These are phyloP conservation scores for Rhinichthys osculus DNA, from an alignment of 2,797 vertebrate genomes.

Conservation along the genomic window DNA sequence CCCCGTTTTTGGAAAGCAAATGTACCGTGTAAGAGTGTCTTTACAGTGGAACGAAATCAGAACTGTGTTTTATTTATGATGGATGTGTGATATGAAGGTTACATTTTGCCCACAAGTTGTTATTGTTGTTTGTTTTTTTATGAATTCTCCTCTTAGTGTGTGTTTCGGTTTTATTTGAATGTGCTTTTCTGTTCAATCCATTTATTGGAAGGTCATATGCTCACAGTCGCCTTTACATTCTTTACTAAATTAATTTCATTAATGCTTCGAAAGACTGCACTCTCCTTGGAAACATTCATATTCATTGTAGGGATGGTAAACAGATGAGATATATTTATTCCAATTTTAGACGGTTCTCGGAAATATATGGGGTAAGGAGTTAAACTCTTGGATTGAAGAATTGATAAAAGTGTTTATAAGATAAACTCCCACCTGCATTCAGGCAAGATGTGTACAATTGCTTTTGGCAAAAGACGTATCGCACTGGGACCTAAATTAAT, in stretches of 20 bases:
- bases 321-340: conserved; percentile 22
- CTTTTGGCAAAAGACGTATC: conserved; percentile 1
- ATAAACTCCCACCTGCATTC: conserved; percentile 7
- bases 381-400: background rate
- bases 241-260: conserved; percentile 4
- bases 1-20: conserved; percentile 9
- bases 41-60: conserved; percentile 37
- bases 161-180: conserved; percentile 7
- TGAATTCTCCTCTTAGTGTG: conserved; percentile 31
- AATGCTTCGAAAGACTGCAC: conserved; percentile 2
- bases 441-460: background rate
- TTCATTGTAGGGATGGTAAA: conserved; percentile 7
- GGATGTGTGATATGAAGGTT: conserved; percentile 50
- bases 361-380: conserved; percentile 1
- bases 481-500: conserved; percentile 32
- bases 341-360: conserved; percentile 8
- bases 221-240: conserved; percentile 28
- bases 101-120: conserved; percentile 28
- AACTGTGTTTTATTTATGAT: conserved; percentile 48
- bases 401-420: conserved; percentile 7
- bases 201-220: conserved; percentile 15
- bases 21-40: conserved; percentile 34
- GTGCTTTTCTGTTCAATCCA: background rate
- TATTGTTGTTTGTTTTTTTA: background rate
- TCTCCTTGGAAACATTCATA: conserved; percentile 7